Base-by-base conservation (phyloP, 1,140 invertebrate species). In the Anoplophora glabripennis region DNA sequence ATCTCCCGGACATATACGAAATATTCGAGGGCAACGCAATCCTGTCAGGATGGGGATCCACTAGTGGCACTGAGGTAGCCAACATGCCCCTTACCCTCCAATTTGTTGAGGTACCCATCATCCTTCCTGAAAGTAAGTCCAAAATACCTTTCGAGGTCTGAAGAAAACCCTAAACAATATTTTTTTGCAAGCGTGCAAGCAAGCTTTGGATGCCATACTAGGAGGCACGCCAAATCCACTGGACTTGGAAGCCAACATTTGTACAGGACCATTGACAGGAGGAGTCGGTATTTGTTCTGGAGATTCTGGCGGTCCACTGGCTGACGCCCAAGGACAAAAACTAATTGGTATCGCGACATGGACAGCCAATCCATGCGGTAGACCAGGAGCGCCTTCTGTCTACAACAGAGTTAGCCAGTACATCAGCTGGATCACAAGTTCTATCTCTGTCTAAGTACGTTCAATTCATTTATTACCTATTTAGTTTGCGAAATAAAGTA, bases 271-370 rank as follows among this genome's bases (percentile, higher is more conserved):
- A 3, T 60, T 83, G 4, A 72, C 73, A 36, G 80, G 83, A 41
- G 81, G 82, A 53, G 69, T 76, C 28, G 81, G 82, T 8, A 17
- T 15, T 15, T 87, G 86, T 73, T 82, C 76, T 55, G 85, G 85
- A 42, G 86, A 88, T 69, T 86, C 85, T 33, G 86, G 86, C 42
- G 85, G 86, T 53, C 86, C 85, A 15, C 66, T 87, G 35, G 77
- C 83, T 14, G 72, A 81, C 46, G 3, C 21, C 21, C 2, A 2
- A 28, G 65, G 74, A 59, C 68, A 54, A 15, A 67, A 75, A 12
- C 44, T 79, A 54, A 68, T 89, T 55, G 89, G 89, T 14, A 75
- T 89, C 12, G 88, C 89, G 0, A 90, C 88, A 1, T 91, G 87
- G 86, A 88, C 89, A 8, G 75, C 83, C 33, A 78, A 83, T 40